Conservation (phyloP, 2,888 invertebrate species). For the Cepaea hortensis region DNA sequence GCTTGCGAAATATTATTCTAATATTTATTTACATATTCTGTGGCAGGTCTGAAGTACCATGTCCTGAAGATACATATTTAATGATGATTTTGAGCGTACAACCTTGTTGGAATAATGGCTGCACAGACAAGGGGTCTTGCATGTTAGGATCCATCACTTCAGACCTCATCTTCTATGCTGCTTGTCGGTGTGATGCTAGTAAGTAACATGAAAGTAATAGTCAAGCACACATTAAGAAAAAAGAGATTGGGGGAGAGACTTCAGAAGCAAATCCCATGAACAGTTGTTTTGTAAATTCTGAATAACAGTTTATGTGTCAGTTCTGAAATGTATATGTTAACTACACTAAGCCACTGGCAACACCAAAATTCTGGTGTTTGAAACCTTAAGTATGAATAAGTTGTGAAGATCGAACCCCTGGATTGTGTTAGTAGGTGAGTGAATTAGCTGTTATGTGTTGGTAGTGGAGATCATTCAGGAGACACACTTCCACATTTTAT, state of each 20-base stretch:
- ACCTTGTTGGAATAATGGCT: conserved; percentile 42
- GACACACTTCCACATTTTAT: no score
- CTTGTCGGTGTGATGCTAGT: conserved; percentile 50
- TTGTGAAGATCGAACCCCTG: no score
- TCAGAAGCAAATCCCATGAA: background rate
- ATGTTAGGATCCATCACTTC: conserved; percentile 7
- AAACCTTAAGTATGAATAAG: no score
- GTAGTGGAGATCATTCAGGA: no score
- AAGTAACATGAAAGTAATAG: background rate
- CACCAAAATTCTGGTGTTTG: no score
- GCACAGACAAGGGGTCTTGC: conserved; percentile 45
- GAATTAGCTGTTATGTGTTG: no score
- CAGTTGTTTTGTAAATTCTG: background rate
- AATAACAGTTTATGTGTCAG: background rate
- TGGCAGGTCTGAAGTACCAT: background rate
- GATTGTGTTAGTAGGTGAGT: no score
- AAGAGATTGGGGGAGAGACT: no score
- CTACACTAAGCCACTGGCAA: no score
- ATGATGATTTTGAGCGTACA: conserved; percentile 36
- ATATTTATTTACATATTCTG: background rate
- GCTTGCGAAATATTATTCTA: background rate
- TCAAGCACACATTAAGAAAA: background rate
- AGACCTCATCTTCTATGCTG: conserved; percentile 43
- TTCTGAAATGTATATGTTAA: no score
- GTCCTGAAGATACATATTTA: conserved; percentile 8